Percentiles rank a stretch among this genome's conserved stretches.
Evolutionary conservation across 2,888 invertebrate species (phyloP).

Genomic region (Cylloceria caligata): DNA sequence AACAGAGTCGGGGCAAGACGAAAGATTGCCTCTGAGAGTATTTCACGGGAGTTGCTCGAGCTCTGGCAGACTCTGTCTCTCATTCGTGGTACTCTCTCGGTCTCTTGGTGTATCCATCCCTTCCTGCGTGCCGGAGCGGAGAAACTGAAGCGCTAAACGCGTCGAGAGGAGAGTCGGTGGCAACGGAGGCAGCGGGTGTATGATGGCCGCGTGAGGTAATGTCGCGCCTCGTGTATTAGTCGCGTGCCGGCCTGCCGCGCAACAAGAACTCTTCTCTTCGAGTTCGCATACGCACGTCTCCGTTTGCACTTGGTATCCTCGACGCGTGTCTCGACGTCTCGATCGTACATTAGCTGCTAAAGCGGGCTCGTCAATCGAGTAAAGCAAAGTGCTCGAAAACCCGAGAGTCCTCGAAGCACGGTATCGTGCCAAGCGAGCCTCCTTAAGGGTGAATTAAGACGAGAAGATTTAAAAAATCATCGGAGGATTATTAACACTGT

Average conservation of each 20-base stretch:
- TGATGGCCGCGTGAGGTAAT: slow-evolving; percentile 75
- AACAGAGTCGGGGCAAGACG: neutral
- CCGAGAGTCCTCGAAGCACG: neutral
- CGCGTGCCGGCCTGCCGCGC: slow-evolving; percentile 86
- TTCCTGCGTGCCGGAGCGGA: slow-evolving; percentile 23
- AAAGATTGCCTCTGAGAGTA: neutral
- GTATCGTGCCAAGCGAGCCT: neutral
- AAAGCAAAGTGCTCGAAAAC: neutral
- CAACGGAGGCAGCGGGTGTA: slow-evolving; percentile 55
- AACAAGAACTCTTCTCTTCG: slow-evolving; percentile 71
- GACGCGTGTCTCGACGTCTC: neutral
- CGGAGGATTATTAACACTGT: neutral
- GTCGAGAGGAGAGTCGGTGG: slow-evolving; percentile 26
- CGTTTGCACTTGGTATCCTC: neutral
- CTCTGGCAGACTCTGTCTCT: slow-evolving; percentile 15
- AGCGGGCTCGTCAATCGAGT: neutral
- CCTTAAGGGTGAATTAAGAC: neutral
- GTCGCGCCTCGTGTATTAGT: slow-evolving; percentile 80
- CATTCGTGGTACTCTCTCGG: neutral
- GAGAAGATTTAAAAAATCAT: neutral
- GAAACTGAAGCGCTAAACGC: slow-evolving; percentile 35
- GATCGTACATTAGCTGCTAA: too few species aligned
- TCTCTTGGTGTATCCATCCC: slow-evolving; percentile 4
- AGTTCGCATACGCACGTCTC: slow-evolving; percentile 7
- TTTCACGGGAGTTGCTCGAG: neutral